Percentiles rank a stretch among this genome's conserved stretches.
Conservation (phyloP, 2,113 vertebrate genomes). For the Origma solitaria region DNA sequence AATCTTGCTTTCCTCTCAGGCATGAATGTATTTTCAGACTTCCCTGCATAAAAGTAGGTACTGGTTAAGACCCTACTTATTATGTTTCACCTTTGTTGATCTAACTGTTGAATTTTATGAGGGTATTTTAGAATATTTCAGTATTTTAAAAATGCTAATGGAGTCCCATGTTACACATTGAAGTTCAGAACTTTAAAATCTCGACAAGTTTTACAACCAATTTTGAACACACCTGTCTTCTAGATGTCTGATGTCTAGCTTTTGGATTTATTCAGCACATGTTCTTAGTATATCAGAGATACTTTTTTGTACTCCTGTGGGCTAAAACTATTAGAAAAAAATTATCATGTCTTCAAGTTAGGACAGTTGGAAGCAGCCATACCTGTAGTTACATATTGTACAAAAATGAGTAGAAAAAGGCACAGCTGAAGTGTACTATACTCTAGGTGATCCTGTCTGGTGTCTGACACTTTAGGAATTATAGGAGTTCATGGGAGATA, state of each 20-base stretch:
- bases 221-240: neutral
- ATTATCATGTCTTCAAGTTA: neutral
- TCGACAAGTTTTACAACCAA: neutral
- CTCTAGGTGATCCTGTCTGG: neutral
- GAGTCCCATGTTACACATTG: neutral
- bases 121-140: neutral
- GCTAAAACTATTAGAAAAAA: neutral
- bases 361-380: neutral
- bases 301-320: neutral
- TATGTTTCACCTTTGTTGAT: neutral
- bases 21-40: neutral
- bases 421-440: fast-evolving
- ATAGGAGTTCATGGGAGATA: neutral
- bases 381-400: fast-evolving
- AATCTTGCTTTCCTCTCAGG: neutral
- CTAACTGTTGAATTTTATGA: neutral
- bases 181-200: neutral
- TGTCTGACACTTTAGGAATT: neutral
- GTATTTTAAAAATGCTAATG: neutral
- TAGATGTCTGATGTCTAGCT: neutral
- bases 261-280: neutral
- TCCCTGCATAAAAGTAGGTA: neutral
- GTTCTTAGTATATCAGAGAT: neutral
- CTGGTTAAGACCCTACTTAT: neutral
- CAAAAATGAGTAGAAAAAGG: neutral